Conservation (phyloP, 2,888 invertebrate genomes). For the Agrotis puta region DNA sequence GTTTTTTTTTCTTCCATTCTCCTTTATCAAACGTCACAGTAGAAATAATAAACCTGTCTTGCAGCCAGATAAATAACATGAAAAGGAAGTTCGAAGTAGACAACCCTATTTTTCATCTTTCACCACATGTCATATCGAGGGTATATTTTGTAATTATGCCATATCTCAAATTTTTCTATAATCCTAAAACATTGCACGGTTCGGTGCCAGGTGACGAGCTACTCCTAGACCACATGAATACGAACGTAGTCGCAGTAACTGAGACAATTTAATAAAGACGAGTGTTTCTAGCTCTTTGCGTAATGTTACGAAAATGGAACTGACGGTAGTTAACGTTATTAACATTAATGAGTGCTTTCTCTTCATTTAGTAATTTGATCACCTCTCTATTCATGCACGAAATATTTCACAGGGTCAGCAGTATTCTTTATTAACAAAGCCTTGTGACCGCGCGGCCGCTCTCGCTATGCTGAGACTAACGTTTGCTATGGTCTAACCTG, state of each 20-base stretch:
- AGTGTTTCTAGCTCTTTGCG: neutral
- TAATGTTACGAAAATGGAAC: slow-evolving; percentile 8
- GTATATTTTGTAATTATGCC: too few species aligned
- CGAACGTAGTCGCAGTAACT: slow-evolving; percentile 31
- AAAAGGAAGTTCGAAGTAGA: too few species aligned
- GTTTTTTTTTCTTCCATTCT: too few species aligned
- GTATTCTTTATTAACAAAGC: neutral
- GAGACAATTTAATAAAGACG: slow-evolving; percentile 45
- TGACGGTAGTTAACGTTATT: neutral
- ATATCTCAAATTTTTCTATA: slow-evolving; percentile 1
- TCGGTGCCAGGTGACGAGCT: slow-evolving; percentile 33
- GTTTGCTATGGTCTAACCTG: too few species aligned
- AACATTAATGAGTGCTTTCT: neutral
- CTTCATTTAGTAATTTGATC: neutral
- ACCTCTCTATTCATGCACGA: neutral
- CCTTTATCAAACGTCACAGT: too few species aligned
- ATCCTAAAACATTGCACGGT: slow-evolving; percentile 15
- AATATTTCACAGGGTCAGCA: neutral
- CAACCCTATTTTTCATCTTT: too few species aligned
- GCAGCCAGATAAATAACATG: too few species aligned
- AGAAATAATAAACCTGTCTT: too few species aligned
- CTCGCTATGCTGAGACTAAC: too few species aligned
- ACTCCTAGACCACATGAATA: slow-evolving; percentile 31
- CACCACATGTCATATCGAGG: too few species aligned
- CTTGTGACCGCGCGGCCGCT: too few species aligned